These are phyloP conservation scores for Formica selysi DNA, from an alignment of 1,140 invertebrate genomes.

Conservation along the genomic window DNA sequence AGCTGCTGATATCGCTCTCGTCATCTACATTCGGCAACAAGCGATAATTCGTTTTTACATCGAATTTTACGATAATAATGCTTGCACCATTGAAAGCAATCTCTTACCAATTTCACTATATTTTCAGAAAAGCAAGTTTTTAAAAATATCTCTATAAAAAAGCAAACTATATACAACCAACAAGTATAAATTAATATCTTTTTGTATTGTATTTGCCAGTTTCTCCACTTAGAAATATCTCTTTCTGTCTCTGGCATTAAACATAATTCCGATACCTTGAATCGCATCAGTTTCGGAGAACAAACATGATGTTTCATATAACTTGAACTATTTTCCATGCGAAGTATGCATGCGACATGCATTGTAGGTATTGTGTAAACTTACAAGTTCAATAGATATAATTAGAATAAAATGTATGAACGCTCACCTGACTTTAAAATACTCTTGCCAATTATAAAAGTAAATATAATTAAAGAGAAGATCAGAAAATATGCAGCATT, in stretches of 20 bases:
- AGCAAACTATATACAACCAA: background rate
- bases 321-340: background rate
- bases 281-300: background rate
- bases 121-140: conserved; percentile 40
- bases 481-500: conserved; percentile 10
- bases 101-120: conserved; percentile 36
- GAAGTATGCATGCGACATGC: conserved; percentile 1
- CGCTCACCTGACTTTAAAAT: background rate
- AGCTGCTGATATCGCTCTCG: conserved; percentile 77
- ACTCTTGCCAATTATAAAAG: background rate
- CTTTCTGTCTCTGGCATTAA: background rate
- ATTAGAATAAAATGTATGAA: conserved; percentile 11
- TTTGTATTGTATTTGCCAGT: too few species aligned
- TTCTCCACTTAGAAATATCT: too few species aligned
- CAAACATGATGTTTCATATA: background rate
- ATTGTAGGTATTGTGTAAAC: conserved; percentile 15
- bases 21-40: conserved; percentile 70
- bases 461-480: background rate
- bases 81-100: conserved; percentile 50
- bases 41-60: background rate
- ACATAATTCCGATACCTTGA: background rate
- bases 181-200: background rate
- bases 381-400: background rate
- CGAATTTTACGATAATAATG: background rate
- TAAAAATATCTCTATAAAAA: conserved; percentile 8